Percentiles rank a stretch among this genome's conserved stretches.
Evolutionary conservation across 2,888 invertebrate genomes (phyloP).

Genomic region (Leucophenga montana): DNA sequence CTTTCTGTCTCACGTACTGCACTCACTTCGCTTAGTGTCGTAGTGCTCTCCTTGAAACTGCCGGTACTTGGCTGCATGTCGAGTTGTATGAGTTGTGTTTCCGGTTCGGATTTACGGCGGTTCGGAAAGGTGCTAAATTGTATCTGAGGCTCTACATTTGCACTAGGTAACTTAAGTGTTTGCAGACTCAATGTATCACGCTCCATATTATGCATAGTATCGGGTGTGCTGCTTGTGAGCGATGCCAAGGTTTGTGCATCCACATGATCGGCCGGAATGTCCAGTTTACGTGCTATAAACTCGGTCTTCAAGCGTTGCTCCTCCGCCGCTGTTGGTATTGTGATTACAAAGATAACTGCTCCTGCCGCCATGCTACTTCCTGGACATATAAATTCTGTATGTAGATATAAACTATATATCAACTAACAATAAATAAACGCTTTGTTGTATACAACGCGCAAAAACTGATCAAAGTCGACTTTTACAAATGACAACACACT

Average conservation of each 20-base stretch:
- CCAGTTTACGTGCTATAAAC: slow-evolving; percentile 37
- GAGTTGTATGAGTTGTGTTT: slow-evolving; percentile 13
- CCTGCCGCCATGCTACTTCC: slow-evolving; percentile 68
- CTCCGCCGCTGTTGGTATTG: slow-evolving; percentile 75
- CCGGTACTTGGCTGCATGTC: slow-evolving; percentile 17
- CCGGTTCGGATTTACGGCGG: slow-evolving; percentile 38
- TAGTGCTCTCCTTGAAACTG: slow-evolving; percentile 21
- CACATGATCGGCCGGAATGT: slow-evolving; percentile 35
- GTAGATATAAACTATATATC: neutral
- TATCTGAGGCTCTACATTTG: slow-evolving; percentile 18
- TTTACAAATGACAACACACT: too few relatives aligned
- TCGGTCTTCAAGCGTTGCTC: slow-evolving; percentile 69
- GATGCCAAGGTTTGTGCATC: slow-evolving; percentile 33
- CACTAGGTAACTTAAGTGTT: slow-evolving; percentile 30
- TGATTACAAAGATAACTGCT: slow-evolving; percentile 76
- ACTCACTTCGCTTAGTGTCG: neutral
- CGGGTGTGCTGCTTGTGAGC: neutral
- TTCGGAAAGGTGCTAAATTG: slow-evolving; percentile 44
- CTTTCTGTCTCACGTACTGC: slow-evolving; percentile 36
- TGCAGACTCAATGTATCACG: slow-evolving; percentile 24
- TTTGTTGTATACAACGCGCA: too few relatives aligned
- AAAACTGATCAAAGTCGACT: too few relatives aligned
- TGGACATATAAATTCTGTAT: neutral
- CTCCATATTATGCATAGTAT: slow-evolving; percentile 1
- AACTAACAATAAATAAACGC: neutral